phyloP scores from a whole-genome alignment of 2,888 invertebrate genomes.

The Corythucha ciliata region DNA sequence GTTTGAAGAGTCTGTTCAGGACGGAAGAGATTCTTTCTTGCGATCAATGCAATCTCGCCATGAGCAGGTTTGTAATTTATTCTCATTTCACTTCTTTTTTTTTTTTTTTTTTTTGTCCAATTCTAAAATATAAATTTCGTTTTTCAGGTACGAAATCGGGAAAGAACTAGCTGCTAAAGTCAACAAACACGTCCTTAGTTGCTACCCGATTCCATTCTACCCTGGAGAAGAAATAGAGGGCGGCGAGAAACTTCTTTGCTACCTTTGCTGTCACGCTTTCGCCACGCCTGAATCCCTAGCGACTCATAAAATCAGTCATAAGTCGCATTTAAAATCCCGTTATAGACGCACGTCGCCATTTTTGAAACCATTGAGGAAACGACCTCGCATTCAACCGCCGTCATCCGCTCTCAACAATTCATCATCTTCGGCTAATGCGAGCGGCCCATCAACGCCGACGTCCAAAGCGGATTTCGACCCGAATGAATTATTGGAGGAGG shows the following conservation, averaged over 20 bases:
- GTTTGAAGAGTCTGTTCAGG: conserved; percentile 11
- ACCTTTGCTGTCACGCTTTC: conserved; percentile 19
- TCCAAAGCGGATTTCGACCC: conserved; percentile 8
- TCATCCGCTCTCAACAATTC: conserved; percentile 4
- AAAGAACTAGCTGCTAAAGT: conserved; percentile 19
- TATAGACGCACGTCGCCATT: conserved; percentile 11
- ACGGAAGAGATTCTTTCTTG: conserved; percentile 19
- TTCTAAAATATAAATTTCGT: conserved; percentile 10
- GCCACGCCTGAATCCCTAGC: conserved; percentile 15
- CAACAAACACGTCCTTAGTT: conserved; percentile 14
- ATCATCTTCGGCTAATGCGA: not conserved
- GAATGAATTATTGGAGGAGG: conserved; percentile 3
- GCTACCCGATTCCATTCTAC: conserved; percentile 20
- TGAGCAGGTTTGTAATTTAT: too few relatives aligned
- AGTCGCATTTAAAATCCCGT: conserved; percentile 2
- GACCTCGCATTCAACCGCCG: not conserved
- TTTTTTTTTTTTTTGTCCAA: too few relatives aligned
- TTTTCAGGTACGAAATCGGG: conserved; percentile 14
- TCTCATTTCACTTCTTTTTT: too few relatives aligned
- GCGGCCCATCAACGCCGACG: not conserved
- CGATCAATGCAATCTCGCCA: conserved; percentile 17
- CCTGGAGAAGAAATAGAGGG: conserved; percentile 15
- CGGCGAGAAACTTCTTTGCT: conserved; percentile 17
- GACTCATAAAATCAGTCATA: conserved; percentile 15
- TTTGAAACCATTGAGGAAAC: conserved; percentile 16